Percentiles rank a stretch among this genome's conserved stretches.
These are phyloP conservation scores for Papilio elwesi DNA, from an alignment of 2,888 invertebrate genomes.

Conservation along the genomic window DNA sequence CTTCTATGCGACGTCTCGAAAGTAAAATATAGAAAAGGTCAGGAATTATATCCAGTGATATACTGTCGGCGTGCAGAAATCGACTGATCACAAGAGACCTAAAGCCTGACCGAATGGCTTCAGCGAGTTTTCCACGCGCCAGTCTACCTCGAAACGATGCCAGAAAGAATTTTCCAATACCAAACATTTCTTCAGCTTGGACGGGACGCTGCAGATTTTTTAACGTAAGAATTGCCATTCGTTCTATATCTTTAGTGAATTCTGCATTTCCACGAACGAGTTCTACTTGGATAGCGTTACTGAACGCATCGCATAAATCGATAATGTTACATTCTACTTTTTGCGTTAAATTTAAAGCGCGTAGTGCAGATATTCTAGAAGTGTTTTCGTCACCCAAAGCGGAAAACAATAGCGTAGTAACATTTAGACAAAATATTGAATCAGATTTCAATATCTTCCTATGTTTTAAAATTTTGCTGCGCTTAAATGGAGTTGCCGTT, in stretches of 20 bases:
- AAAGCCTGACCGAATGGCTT: slow-evolving; percentile 70
- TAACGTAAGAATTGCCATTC: slow-evolving; percentile 62
- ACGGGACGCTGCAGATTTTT: slow-evolving; percentile 61
- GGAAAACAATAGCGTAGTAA: slow-evolving; percentile 66
- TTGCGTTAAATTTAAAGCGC: slow-evolving; percentile 66
- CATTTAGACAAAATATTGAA: slow-evolving; percentile 71
- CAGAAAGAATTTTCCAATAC: slow-evolving; percentile 74
- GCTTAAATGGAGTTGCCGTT: slow-evolving; percentile 53
- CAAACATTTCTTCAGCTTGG: slow-evolving; percentile 71
- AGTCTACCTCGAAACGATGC: slow-evolving; percentile 72
- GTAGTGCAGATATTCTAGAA: slow-evolving; percentile 60
- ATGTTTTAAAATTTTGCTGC: slow-evolving; percentile 58
- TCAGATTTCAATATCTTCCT: slow-evolving; percentile 59
- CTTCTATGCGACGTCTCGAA: slow-evolving; percentile 72
- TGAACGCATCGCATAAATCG: slow-evolving; percentile 76
- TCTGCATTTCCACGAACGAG: slow-evolving; percentile 67
- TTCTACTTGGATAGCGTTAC: slow-evolving; percentile 76
- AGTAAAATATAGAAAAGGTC: slow-evolving; percentile 74
- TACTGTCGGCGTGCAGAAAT: slow-evolving; percentile 68
- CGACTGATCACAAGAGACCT: slow-evolving; percentile 71
- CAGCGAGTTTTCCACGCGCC: slow-evolving; percentile 62
- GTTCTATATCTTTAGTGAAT: slow-evolving; percentile 66
- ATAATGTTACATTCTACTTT: slow-evolving; percentile 66
- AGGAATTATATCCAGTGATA: slow-evolving; percentile 74
- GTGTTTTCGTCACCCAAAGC: slow-evolving; percentile 63